Conservation (phyloP, 2,888 invertebrate genomes). For the Hypercompe scribonia region DNA sequence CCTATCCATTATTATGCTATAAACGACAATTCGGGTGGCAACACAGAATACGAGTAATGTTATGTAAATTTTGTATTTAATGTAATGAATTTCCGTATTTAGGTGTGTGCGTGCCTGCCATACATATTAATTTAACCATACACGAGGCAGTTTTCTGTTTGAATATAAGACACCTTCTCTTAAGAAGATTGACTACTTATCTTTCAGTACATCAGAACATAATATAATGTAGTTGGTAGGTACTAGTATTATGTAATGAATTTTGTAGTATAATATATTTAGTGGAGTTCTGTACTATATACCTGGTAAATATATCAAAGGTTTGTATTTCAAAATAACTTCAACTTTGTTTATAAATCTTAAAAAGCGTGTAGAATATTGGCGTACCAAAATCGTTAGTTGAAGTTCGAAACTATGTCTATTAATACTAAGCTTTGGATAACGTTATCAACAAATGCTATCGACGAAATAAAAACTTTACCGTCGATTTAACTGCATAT, state of each 20-base stretch:
- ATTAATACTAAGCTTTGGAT: too few species aligned
- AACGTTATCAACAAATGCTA: background rate
- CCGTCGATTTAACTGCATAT: conserved; percentile 43
- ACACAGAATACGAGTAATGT: background rate
- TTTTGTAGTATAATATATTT: too few species aligned
- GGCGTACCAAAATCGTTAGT: background rate
- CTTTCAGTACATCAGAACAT: background rate
- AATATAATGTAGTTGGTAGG: background rate
- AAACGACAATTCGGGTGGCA: background rate
- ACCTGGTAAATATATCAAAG: background rate
- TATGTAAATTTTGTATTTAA: conserved; percentile 3
- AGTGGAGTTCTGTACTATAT: background rate
- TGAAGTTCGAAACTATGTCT: background rate
- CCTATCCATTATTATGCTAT: background rate
- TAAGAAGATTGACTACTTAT: background rate
- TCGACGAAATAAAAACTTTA: conserved; percentile 45
- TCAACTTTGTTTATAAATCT: too few species aligned
- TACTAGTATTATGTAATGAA: background rate
- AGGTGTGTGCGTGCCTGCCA: background rate
- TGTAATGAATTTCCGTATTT: conserved; percentile 5
- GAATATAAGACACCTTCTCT: background rate
- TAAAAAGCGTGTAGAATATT: too few species aligned
- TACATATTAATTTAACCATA: background rate
- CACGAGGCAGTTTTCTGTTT: background rate
- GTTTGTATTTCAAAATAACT: background rate